phyloP scores from a whole-genome alignment of 2,113 vertebrate species.

The Apeltes quadracus region DNA sequence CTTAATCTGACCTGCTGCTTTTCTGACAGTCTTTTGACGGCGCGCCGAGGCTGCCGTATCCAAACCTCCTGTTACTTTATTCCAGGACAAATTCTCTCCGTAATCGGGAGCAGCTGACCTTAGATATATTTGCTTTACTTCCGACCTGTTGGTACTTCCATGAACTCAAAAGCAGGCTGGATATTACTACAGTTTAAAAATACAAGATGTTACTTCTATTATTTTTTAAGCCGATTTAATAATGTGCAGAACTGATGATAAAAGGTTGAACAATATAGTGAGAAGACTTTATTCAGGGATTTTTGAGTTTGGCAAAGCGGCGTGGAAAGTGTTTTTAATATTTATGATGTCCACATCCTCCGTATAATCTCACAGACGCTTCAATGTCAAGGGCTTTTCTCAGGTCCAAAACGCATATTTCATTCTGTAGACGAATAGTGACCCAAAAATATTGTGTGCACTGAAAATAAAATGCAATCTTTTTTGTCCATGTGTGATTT shows the following conservation, averaged over 20 bases:
- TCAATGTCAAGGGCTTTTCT: background rate
- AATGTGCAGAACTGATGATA: constrained; percentile 10
- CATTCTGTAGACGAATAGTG: background rate
- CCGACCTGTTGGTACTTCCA: constrained; percentile 35
- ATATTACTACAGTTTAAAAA: constrained; percentile 33
- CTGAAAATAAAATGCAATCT: constrained; percentile 3
- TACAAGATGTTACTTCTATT: constrained; percentile 46
- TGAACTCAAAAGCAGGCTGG: constrained; percentile 38
- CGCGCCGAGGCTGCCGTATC: constrained; percentile 23
- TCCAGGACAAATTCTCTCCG: constrained; percentile 48
- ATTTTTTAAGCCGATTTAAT: constrained; percentile 3
- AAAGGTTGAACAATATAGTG: constrained; percentile 2
- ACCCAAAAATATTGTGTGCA: background rate
- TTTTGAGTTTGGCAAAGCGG: constrained; percentile 27
- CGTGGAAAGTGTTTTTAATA: constrained; percentile 27
- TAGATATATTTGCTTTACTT: constrained; percentile 47
- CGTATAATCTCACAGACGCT: background rate
- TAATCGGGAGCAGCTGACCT: constrained; percentile 67
- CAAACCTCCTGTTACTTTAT: constrained; percentile 46
- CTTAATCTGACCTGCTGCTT: constrained; percentile 18
- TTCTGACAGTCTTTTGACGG: constrained; percentile 30
- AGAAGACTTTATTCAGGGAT: constrained; percentile 13
- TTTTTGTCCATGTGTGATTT: constrained; percentile 41
- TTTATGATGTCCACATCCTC: background rate
- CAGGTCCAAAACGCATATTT: background rate